Evolutionary conservation across 1,140 invertebrate species (phyloP), one percentile per base, ranked within the genome.

Genomic region (Trichonephila clavata): DNA sequence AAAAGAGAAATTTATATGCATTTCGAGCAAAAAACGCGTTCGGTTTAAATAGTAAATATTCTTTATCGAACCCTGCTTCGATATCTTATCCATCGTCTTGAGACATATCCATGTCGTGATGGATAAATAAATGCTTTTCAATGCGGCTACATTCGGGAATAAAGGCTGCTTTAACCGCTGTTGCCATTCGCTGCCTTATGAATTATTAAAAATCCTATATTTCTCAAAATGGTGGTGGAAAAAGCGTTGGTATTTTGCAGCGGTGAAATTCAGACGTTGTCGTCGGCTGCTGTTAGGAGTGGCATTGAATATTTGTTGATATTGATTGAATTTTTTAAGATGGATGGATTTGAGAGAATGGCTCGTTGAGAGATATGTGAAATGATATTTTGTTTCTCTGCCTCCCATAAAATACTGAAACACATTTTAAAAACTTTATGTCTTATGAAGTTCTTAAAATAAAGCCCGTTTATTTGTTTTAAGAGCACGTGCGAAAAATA

Each of bases 131-230:
- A 39, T 77, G 27, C 14, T 77, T 77, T 77, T 77, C 71, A 77
- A 77, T 77, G 32, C 32, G 71, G 27, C 71, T 77, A 39, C 71
- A 77, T 77, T 27, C 32, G 71, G 32, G 71, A 20, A 77, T 77
- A 77, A 77, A 77, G 68, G 71, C 71, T 77, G 71, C 16, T 77
- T 77, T 77, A 77, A 77, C 71, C 71, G 71, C 71, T 77, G 71
- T 39, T 77, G 32, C 71, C 71, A 39, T 27, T 39, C 71, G 27
- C 27, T 39, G 71, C 71, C 71, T 77, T 77, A 77, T 77, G 71
- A 77, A 77, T 77, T 77, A 39, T 77, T 77, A 77, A 71, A 77
- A 77, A 77, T 77, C 71, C 71, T 77, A 77, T 77, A 77, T 77
- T 77, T 77, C 7, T 18, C 32, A 77, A 77, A 77, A 32, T 77